These are phyloP conservation scores for Chrysolina americana DNA, from an alignment of 2,888 invertebrate genomes.

Conservation along the genomic window DNA sequence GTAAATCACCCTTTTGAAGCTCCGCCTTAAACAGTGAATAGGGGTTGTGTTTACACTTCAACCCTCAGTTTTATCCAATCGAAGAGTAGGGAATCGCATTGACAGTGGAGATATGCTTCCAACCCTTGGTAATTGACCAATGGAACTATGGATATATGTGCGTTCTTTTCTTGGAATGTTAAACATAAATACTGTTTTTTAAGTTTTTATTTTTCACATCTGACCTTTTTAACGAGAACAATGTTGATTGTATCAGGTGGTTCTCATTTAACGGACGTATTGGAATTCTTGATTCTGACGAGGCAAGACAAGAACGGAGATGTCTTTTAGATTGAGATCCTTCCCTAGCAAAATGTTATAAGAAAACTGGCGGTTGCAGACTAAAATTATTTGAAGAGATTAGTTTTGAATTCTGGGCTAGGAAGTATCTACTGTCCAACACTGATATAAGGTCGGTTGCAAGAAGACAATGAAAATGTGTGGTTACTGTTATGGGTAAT, in stretches of 20 bases:
- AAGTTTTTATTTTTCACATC: conserved; percentile 40
- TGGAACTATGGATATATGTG: conserved; percentile 58
- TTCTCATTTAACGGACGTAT: conserved; percentile 11
- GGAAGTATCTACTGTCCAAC: no score
- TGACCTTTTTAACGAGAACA: conserved; percentile 33
- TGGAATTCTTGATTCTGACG: neutral
- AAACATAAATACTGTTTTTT: conserved; percentile 53
- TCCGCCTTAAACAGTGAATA: conserved; percentile 63
- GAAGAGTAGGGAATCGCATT: conserved; percentile 58
- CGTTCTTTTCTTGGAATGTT: conserved; percentile 53
- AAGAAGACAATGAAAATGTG: no score
- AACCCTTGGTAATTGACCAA: conserved; percentile 65
- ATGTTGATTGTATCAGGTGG: conserved; percentile 35
- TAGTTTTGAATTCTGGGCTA: no score
- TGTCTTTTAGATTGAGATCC: no score
- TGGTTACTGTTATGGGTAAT: no score
- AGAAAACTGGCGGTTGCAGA: no score
- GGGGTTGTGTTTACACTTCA: conserved; percentile 66
- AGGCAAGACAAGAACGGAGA: no score
- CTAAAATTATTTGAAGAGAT: no score
- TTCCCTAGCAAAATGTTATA: no score
- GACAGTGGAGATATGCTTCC: conserved; percentile 61
- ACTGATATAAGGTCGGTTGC: no score
- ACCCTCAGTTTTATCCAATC: conserved; percentile 65
- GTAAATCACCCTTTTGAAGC: conserved; percentile 62